phyloP scores from a whole-genome alignment of 2,888 invertebrate species.

The Aproaerema taeniolella region DNA sequence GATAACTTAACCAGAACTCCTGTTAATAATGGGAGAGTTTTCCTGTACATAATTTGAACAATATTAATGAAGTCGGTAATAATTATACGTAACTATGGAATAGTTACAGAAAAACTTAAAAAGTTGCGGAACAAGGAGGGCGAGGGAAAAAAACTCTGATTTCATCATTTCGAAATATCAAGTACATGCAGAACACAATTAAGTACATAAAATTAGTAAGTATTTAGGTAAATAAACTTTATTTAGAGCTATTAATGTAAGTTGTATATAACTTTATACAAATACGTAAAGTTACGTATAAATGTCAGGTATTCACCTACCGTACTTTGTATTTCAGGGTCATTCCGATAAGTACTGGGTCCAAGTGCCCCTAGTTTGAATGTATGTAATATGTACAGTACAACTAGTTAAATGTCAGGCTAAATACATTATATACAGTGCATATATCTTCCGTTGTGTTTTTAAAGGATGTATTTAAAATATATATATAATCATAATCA shows the following conservation, averaged over 20 bases:
- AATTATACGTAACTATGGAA: too few species aligned
- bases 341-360: constrained; percentile 13
- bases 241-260: neutral
- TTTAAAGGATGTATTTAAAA: neutral
- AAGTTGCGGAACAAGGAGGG: too few species aligned
- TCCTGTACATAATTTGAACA: too few species aligned
- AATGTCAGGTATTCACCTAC: neutral
- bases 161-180: neutral
- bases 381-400: constrained; percentile 7
- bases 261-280: neutral
- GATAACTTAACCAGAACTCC: too few species aligned
- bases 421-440: constrained; percentile 4
- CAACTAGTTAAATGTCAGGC: constrained; percentile 4
- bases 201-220: neutral
- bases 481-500: neutral
- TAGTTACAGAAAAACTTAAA: too few species aligned
- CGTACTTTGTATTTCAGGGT: constrained; percentile 12
- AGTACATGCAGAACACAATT: neutral
- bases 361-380: constrained; percentile 7
- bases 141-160: neutral
- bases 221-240: neutral
- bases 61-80: too few species aligned
- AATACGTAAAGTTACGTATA: neutral
- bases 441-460: constrained; percentile 6
- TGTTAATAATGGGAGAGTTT: too few species aligned